phyloP scores from a whole-genome alignment of 2,888 invertebrate species.

The Amblyteles armatorius region DNA sequence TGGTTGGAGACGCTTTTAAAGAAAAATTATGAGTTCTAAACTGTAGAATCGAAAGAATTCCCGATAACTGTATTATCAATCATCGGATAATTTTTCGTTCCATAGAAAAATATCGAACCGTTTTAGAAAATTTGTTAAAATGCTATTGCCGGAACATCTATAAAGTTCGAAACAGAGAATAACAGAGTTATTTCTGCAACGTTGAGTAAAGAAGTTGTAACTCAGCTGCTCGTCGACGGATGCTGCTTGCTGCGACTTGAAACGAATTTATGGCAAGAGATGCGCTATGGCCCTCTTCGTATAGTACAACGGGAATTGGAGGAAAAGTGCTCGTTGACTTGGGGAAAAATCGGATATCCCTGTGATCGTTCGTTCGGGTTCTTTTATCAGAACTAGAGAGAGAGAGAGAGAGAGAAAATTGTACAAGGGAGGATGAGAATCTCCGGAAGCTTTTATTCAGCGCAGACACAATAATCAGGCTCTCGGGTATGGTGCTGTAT shows the following conservation, averaged over 20 bases:
- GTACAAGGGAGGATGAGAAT: conserved; percentile 18
- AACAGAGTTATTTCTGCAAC: conserved; percentile 62
- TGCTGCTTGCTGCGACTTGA: conserved; percentile 37
- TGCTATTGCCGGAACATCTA: background rate
- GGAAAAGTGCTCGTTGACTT: conserved; percentile 74
- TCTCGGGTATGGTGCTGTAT: conserved; percentile 59
- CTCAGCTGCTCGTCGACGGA: conserved; percentile 46
- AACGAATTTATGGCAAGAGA: conserved; percentile 56
- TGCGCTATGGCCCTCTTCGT: conserved; percentile 53
- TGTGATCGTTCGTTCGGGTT: conserved; percentile 47
- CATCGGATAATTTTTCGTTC: background rate
- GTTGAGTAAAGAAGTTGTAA: conserved; percentile 58
- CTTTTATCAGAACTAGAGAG: conserved; percentile 44
- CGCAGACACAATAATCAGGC: conserved; percentile 68
- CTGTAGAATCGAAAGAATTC: background rate
- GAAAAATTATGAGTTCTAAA: background rate
- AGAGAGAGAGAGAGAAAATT: conserved; percentile 31
- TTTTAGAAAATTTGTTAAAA: conserved; percentile 2
- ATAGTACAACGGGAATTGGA: conserved; percentile 49
- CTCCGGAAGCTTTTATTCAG: conserved; percentile 69
- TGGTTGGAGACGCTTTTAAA: background rate
- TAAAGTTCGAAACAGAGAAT: conserved; percentile 49
- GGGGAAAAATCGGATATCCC: conserved; percentile 66
- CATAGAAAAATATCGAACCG: conserved; percentile 7
- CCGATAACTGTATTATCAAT: background rate